Base-by-base conservation (phyloP, 2,888 invertebrate genomes). In the Drosophila kanekoi region DNA sequence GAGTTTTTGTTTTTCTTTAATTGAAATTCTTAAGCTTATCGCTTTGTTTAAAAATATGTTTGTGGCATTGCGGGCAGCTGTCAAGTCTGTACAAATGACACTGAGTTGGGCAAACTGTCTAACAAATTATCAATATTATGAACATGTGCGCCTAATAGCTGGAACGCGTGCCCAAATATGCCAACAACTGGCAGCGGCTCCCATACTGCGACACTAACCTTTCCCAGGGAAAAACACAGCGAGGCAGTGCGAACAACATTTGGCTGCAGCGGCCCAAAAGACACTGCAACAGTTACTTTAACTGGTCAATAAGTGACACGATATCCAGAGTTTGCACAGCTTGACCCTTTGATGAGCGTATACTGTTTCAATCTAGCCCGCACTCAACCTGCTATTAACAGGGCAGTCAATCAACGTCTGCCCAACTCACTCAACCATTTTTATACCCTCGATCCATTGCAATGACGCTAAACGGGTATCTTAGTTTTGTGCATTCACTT, bases 61-160 rank as follows among this genome's bases (percentile, higher is more conserved):
- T 35, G 44, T 37, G 38, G 16, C 69, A 44, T 32, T 60, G 14
- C 5, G 38, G 28, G 18, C 63, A 56, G 58, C 64, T 77, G 72
- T 56, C 64, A 57, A 53, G 40, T 23, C 28, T 14, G 48, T 52
- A 60, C 52, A 72, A 60, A 60, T 60, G 72, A 41, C 54, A 45
- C 33, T 45, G 44, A 41, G 44, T 40, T 38, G 14, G 44, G 35
- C 72, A n/a, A 28, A 35, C 9, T 37, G 57, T 33, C 56, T 47
- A 54, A 57, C 57, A 79, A 75, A 79, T 75, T 79, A 75, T 75
- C 62, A 79, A 79, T 75, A 74, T 75, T 79, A 75, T 79, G 59
- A 75, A 66, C 73, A 77, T 73, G 74, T 77, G 78, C 60, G 72
- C 32, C 51, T 65, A 77, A 75, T 75, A 75, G 63, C 45, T 33